A percentile compares a stretch with the other conserved stretches of the same genome.
phyloP scores from a whole-genome alignment of 2,113 vertebrate species.

The Microcebus lehilahytsara region DNA sequence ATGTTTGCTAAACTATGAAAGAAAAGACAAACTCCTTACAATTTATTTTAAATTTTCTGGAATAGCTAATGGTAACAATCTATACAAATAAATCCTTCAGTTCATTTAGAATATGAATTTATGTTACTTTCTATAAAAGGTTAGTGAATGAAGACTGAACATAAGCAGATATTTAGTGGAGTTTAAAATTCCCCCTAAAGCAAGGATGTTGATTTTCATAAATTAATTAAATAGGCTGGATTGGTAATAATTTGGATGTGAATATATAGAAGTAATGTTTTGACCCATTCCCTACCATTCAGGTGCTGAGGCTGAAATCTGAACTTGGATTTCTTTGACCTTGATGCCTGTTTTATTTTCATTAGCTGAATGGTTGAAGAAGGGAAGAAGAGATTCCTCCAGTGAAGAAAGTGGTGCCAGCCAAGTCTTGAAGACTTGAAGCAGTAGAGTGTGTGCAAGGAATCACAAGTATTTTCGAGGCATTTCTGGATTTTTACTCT shows the following conservation, averaged over 20 bases:
- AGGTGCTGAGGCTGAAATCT: not conserved
- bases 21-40: conserved; percentile 21
- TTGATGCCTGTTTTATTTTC: not conserved
- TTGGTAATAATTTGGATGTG: not conserved
- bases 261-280: not conserved
- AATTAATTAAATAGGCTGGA: not conserved
- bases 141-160: not conserved
- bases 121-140: not conserved
- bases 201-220: not conserved
- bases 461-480: not conserved
- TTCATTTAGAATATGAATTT: not conserved
- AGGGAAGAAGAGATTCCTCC: not conserved
- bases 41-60: conserved; percentile 67
- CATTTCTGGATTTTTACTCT: not conserved
- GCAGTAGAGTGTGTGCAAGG: not conserved
- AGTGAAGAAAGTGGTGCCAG: not conserved
- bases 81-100: not conserved
- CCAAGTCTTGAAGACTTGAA: not conserved
- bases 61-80: not conserved
- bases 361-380: not conserved
- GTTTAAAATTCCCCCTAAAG: not conserved
- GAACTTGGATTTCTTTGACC: not conserved
- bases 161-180: not conserved
- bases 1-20: conserved; percentile 61
- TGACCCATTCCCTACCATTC: not conserved